Evolutionary conservation across 2,113 vertebrate genomes (phyloP), one percentile per base, ranked within the genome.

Genomic region (Perca fluviatilis): DNA sequence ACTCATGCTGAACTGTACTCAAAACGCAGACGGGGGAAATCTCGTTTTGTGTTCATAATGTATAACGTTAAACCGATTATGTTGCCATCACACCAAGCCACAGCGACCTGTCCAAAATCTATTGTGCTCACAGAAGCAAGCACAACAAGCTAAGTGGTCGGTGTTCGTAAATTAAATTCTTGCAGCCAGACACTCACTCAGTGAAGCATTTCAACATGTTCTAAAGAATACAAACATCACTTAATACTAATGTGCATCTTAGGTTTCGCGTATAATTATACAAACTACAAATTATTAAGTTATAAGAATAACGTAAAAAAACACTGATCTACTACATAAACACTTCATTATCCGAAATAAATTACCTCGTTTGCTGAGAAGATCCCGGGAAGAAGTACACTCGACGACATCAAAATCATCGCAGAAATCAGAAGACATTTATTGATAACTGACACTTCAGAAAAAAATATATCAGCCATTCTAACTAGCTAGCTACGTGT

Each of bases 51-150:
- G 68, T 60, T 49, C 23, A 56, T 61, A 54, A 85, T 21, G 16
- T 74, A 33, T 43, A 74, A 85, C 72, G 67, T 73, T 74, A 63
- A 82, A 73, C 43, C 60, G 67, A 77, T 43, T 43, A 46, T 60
- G 63, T 63, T 89, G 75, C 84, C 85, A 87, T 87, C 86, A 86
- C 76, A 88, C 70, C 78, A 88, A 89, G 74, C 78, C 77, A 77
- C 84, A 86, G 56, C 75, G 87, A 91, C 89, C 90, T 87, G 86
- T 88, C 74, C 83, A 75, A 80, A 89, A 82, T 80, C 91, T 85
- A 91, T 91, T 91, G 92, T 92, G 88, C 87, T 88, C 91, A 87
- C 70, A 90, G 58, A 81, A 77, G 77, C 89, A 89, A 87, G 33
- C 33, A 33, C 33, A 90, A 92, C 85, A 90, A 92, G 79, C 83